A percentile compares a stretch with the other conserved stretches of the same genome.
Conservation (phyloP, 2,888 invertebrate genomes). For the Drosophila eohydei region DNA sequence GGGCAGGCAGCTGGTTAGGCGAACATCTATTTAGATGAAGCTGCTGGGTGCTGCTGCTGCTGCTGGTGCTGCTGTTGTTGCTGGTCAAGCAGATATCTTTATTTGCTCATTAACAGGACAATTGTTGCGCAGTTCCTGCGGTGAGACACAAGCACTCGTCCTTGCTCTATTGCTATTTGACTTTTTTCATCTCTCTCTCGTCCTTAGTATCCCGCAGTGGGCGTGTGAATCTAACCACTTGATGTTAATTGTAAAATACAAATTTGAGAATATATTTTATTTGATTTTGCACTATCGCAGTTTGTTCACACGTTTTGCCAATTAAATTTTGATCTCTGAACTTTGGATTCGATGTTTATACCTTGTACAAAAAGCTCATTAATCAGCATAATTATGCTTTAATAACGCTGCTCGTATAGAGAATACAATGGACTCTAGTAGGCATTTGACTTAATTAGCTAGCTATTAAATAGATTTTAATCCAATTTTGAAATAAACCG, state of each 20-base stretch:
- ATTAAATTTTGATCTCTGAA: slow-evolving; percentile 54
- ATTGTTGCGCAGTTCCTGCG: slow-evolving; percentile 67
- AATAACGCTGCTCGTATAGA: slow-evolving; percentile 30
- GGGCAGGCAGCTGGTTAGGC: slow-evolving; percentile 49
- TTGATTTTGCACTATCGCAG: slow-evolving; percentile 25
- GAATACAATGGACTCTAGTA: slow-evolving; percentile 1
- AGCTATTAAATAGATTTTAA: slow-evolving; percentile 45
- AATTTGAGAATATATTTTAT: slow-evolving; percentile 1
- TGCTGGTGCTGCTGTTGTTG: slow-evolving; percentile 37
- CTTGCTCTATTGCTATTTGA: slow-evolving; percentile 17
- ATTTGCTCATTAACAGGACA: slow-evolving; percentile 79
- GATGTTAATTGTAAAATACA: slow-evolving; percentile 15
- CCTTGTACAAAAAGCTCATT: slow-evolving; percentile 58
- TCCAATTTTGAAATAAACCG: slow-evolving; percentile 18
- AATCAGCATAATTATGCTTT: slow-evolving; percentile 63
- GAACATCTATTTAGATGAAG: slow-evolving; percentile 56
- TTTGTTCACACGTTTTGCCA: slow-evolving; percentile 54
- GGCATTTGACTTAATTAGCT: slow-evolving; percentile 35
- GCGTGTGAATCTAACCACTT: slow-evolving; percentile 71
- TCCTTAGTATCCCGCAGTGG: slow-evolving; percentile 40
- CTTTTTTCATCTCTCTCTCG: not conserved
- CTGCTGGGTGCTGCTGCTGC: slow-evolving; percentile 32
- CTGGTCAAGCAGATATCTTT: slow-evolving; percentile 72
- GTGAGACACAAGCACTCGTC: slow-evolving; percentile 42
- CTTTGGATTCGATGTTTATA: slow-evolving; percentile 43